Evolutionary conservation across 2,113 vertebrate species (phyloP).

Genomic region (Tragelaphus strepsiceros): DNA sequence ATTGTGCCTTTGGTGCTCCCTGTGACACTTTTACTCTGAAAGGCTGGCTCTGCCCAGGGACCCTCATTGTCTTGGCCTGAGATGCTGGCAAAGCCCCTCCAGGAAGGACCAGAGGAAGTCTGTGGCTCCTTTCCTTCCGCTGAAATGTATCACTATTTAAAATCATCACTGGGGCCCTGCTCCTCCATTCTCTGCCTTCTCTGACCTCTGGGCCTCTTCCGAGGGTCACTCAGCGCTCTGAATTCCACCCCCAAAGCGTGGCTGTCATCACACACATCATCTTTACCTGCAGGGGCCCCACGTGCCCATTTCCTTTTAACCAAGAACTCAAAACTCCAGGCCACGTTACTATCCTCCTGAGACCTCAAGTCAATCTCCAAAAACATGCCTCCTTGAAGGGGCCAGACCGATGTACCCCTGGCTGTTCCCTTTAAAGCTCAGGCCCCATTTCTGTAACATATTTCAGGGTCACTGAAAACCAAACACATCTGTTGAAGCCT

Average conservation of each 20-base stretch:
- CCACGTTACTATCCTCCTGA: neutral
- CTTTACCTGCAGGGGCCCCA: neutral
- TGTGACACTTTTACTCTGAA: neutral
- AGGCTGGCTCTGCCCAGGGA: neutral
- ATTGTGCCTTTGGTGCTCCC: neutral
- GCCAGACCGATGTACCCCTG: fast-evolving
- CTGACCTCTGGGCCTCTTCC: neutral
- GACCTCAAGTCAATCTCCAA: neutral
- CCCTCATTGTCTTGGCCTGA: neutral
- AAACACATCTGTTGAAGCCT: neutral
- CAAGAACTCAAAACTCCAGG: neutral
- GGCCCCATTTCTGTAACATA: neutral
- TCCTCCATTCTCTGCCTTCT: neutral
- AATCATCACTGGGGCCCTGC: fast-evolving
- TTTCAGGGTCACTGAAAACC: neutral
- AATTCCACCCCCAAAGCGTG: fast-evolving
- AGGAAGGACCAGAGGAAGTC: neutral
- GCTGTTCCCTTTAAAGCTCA: neutral
- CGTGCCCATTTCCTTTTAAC: neutral
- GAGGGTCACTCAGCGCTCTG: neutral
- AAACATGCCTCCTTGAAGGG: neutral
- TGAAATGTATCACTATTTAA: too few species aligned
- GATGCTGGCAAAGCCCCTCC: neutral
- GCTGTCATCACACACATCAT: fast-evolving
- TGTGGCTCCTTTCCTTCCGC: neutral